Base-by-base conservation (phyloP, 2,113 vertebrate genomes). In the Pteruthius melanotis region DNA sequence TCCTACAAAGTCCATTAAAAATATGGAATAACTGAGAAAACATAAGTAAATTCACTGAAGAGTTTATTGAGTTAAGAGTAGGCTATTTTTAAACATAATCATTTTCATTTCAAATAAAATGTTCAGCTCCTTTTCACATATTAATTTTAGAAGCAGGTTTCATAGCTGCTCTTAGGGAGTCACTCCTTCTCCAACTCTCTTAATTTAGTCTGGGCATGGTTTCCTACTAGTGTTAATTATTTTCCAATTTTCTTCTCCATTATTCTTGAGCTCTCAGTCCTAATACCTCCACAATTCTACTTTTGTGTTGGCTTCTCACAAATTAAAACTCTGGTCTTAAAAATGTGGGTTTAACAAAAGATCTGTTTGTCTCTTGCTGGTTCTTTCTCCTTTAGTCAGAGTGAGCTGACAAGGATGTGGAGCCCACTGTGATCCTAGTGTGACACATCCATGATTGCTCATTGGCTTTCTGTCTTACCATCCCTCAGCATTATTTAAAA, bases 61-160 rank as follows among this genome's bases (percentile, higher is more conserved):
- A 86, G n/a, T 81, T 94, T 88, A 53, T 42, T 24, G 22, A 80
- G 61, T 50, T 94, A 56, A 47, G 77, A 87, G 52, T 31, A 45
- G 68, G 22, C n/a, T 94, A 78, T 89, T 94, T 93, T 93, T 60
- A 96, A 94, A 81, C 47, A 61, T 60, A 66, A 50, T 86, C 0
- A 54, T 83, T 94, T 94, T 63, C 14, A 83, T 85, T 93, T 90
- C 37, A 75, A 87, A 78, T 92, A 52, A 94, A 94, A 83, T 82
- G 17, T 89, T 26, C 15, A 23, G 39, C 15, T 92, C 14, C 47
- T 92, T 94, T 93, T 87, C 35, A 63, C 26, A 5, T 84, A 50
- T 80, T 92, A 60, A 90, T 90, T 94, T 90, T 83, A 91, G 80
- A 89, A 87, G 15, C n/a, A 70, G 83, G 53, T 89, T 87, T 19